A percentile compares a stretch with the other conserved stretches of the same genome.
These are phyloP conservation scores for Conistra vaccinii DNA, from an alignment of 2,888 invertebrate genomes.

Conservation along the genomic window DNA sequence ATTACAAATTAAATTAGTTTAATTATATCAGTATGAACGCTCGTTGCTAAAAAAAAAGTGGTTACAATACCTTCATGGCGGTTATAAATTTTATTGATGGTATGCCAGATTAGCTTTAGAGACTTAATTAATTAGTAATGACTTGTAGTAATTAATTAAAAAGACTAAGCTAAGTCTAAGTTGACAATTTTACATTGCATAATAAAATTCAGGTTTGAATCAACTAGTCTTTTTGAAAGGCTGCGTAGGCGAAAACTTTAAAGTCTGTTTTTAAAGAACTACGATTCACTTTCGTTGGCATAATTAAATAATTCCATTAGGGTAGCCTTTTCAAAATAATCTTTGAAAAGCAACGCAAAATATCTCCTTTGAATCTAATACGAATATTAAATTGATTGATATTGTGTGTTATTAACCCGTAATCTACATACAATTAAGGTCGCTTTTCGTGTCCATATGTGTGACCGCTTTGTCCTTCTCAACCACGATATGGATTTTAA, in stretches of 20 bases:
- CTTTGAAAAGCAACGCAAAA: neutral
- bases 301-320: slow-evolving; percentile 31
- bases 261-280: neutral
- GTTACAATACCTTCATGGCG: too few relatives aligned
- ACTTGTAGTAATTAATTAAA: slow-evolving; percentile 9
- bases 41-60: too few relatives aligned
- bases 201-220: slow-evolving; percentile 15
- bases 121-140: slow-evolving; percentile 8
- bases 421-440: too few relatives aligned
- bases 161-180: slow-evolving; percentile 1
- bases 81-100: neutral
- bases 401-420: neutral
- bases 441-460: too few relatives aligned
- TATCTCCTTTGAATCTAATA: neutral
- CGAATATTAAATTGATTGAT: slow-evolving; percentile 26
- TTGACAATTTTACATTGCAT: slow-evolving; percentile 14
- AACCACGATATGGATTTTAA: too few relatives aligned
- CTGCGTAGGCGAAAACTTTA: neutral
- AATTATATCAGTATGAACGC: too few relatives aligned
- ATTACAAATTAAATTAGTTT: neutral
- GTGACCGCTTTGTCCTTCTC: too few relatives aligned
- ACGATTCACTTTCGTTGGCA: neutral
- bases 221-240: slow-evolving; percentile 1
- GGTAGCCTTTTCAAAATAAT: neutral
- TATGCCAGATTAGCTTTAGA: neutral